These are phyloP conservation scores for Cebidichthys violaceus DNA, from an alignment of 2,113 vertebrate species.

Conservation along the genomic window DNA sequence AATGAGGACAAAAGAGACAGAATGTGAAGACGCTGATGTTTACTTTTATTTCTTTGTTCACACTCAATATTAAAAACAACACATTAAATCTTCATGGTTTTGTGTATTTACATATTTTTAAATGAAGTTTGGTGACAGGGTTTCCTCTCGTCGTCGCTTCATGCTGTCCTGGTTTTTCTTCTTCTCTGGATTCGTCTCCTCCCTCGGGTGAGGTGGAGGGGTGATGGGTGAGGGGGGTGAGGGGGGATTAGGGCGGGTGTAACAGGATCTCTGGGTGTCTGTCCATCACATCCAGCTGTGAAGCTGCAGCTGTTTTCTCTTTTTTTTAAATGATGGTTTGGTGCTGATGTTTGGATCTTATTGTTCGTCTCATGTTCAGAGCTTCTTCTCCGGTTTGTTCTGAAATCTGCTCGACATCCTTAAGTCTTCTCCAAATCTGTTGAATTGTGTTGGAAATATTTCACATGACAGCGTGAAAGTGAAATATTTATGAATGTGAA, in stretches of 20 bases:
- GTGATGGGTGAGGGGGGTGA: constrained; percentile 44
- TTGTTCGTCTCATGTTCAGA: not conserved
- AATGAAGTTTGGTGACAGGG: not conserved
- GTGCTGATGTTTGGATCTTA: not conserved
- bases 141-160: not conserved
- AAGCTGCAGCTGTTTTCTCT: constrained; percentile 64
- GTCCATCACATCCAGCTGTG: constrained; percentile 75
- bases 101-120: no score
- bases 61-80: no score
- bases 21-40: no score
- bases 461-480: not conserved
- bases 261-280: constrained; percentile 65
- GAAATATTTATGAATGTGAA: no score
- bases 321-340: not conserved
- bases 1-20: no score
- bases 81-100: no score
- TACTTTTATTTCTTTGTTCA: no score
- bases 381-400: no score
- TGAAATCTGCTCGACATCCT: no score
- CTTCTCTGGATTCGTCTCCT: not conserved
- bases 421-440: not conserved
- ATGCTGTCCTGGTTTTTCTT: constrained; percentile 5
- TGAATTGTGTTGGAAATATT: not conserved
- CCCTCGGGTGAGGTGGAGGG: constrained; percentile 41
- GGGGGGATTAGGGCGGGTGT: constrained; percentile 62